Percentiles rank a stretch among this genome's conserved stretches.
phyloP scores from a whole-genome alignment of 1,140 invertebrate genomes.

The Bombus confusus region DNA sequence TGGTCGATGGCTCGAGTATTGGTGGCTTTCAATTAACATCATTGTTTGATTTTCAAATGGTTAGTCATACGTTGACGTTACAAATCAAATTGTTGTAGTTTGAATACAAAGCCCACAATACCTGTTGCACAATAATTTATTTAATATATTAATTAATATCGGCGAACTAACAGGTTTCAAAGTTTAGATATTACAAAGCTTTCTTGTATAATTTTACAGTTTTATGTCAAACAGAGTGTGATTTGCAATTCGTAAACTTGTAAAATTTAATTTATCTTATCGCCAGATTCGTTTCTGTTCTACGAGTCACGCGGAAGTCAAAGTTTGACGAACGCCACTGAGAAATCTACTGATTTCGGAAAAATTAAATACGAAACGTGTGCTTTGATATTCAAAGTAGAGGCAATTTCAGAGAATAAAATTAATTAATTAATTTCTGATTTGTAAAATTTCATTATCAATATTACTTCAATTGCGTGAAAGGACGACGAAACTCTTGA shows the following conservation, averaged over 20 bases:
- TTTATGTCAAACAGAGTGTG: too few relatives aligned
- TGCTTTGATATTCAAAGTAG: not conserved
- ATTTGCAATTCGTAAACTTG: not conserved
- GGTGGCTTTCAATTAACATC: constrained; percentile 30
- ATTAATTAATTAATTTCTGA: too few relatives aligned
- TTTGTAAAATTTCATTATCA: too few relatives aligned
- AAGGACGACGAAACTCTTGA: not conserved
- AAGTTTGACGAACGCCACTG: too few relatives aligned
- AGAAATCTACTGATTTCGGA: not conserved
- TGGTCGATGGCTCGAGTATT: not conserved
- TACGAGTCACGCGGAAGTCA: too few relatives aligned
- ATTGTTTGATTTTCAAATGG: constrained; percentile 50
- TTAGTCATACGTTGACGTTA: not conserved
- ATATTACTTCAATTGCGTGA: too few relatives aligned
- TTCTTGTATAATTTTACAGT: too few relatives aligned
- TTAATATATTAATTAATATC: too few relatives aligned
- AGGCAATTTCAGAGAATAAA: not conserved
- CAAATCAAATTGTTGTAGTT: not conserved
- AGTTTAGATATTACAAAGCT: too few relatives aligned
- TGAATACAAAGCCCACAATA: not conserved
- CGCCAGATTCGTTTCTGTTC: not conserved
- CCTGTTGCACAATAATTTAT: too few relatives aligned
- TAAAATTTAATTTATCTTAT: not conserved
- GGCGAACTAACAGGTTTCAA: too few relatives aligned
- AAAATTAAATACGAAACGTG: not conserved